Evolutionary conservation across 2,113 vertebrate species (phyloP).

Genomic region (Equus quagga): DNA sequence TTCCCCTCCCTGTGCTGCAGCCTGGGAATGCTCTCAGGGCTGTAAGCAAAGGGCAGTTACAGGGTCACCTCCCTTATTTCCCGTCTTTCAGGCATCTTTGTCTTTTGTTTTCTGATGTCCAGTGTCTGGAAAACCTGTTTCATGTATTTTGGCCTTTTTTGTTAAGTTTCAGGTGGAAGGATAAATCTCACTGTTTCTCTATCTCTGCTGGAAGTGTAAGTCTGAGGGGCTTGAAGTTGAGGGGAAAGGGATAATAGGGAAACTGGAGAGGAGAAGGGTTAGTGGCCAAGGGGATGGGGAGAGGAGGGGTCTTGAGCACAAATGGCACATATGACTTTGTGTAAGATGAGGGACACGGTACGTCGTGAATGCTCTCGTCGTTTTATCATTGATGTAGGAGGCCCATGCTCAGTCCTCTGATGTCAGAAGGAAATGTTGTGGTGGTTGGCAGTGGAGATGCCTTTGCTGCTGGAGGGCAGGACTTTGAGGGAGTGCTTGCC

Average conservation of each 20-base stretch:
- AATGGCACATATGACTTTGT: background rate
- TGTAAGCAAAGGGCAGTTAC: background rate
- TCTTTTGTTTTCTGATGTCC: background rate
- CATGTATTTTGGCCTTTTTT: background rate
- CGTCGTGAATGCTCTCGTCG: background rate
- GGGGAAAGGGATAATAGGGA: background rate
- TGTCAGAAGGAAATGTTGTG: background rate
- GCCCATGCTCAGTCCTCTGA: background rate
- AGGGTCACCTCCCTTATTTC: background rate
- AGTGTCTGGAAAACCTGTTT: background rate
- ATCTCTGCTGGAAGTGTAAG: background rate
- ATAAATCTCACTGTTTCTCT: background rate
- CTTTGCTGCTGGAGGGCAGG: background rate
- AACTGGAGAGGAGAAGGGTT: background rate
- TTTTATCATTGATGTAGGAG: background rate
- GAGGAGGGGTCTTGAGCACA: background rate
- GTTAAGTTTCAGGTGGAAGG: background rate
- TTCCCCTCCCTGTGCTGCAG: background rate
- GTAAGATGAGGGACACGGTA: background rate
- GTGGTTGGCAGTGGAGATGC: background rate
- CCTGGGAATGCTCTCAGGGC: background rate
- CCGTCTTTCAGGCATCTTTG: background rate
- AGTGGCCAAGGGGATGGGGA: background rate
- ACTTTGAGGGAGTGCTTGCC: background rate
- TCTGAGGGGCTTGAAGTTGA: conserved; percentile 23